Conservation (phyloP, 2,888 invertebrate species). For the Podabrus alpinus region DNA sequence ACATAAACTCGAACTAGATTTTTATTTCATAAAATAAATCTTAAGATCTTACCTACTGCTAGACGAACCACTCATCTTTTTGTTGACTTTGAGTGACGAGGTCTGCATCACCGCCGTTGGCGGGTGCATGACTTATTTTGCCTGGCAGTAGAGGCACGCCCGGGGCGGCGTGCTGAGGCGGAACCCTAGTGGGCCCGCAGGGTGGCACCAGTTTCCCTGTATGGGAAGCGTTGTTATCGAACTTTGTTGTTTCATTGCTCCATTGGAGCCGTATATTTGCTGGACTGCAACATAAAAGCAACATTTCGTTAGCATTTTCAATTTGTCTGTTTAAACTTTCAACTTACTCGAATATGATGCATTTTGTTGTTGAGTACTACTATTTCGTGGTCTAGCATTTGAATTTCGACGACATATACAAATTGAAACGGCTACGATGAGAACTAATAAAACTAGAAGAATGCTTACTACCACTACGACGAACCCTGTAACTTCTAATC, state of each 20-base stretch:
- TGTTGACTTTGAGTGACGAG: conserved; percentile 67
- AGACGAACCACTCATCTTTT: conserved; percentile 93
- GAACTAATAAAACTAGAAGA: conserved; percentile 69
- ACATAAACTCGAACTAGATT: no score
- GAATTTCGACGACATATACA: conserved; percentile 76
- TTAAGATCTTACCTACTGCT: conserved; percentile 61
- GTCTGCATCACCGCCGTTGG: conserved; percentile 52
- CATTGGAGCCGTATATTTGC: conserved; percentile 76
- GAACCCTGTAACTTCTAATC: conserved; percentile 78
- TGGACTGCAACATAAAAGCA: conserved; percentile 61
- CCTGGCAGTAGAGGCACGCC: conserved; percentile 76
- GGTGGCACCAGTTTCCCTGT: conserved; percentile 96
- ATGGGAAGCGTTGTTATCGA: conserved; percentile 63
- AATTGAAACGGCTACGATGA: conserved; percentile 71
- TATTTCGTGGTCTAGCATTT: conserved; percentile 54
- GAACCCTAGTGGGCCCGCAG: conserved; percentile 77
- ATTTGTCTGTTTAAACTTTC: background rate
- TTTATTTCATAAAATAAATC: background rate
- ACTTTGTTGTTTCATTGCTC: conserved; percentile 66
- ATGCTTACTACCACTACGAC: conserved; percentile 72
- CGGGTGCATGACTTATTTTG: conserved; percentile 64
- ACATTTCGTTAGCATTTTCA: conserved; percentile 4
- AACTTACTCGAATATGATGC: conserved; percentile 57
- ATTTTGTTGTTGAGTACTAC: conserved; percentile 58
- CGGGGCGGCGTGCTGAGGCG: conserved; percentile 64